Conservation (phyloP, 1,140 invertebrate species). For the Meloidogyne exigua region DNA sequence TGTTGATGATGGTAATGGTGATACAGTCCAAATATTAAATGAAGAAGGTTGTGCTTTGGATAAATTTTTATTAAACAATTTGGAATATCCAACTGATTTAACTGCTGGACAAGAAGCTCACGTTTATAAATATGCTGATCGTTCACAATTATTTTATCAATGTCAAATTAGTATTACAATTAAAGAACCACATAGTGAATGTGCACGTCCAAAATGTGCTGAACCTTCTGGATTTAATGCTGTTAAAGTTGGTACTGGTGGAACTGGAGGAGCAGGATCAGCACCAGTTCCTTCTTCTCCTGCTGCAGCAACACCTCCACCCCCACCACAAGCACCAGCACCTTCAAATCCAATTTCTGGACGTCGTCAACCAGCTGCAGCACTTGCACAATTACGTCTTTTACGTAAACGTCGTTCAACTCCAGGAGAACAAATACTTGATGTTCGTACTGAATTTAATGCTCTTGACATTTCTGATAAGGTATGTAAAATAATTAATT, state of each 20-base stretch:
- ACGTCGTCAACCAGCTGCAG: constrained; percentile 19
- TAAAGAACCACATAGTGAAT: constrained; percentile 61
- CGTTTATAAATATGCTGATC: constrained; percentile 64
- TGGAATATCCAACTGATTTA: constrained; percentile 62
- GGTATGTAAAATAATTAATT: neutral
- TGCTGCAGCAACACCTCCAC: constrained; percentile 20
- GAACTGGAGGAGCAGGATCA: constrained; percentile 29
- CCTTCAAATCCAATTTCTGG: constrained; percentile 4
- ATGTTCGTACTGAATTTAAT: constrained; percentile 58
- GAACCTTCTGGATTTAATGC: constrained; percentile 62
- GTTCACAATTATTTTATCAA: constrained; percentile 63
- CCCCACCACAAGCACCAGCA: constrained; percentile 3
- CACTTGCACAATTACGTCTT: constrained; percentile 52
- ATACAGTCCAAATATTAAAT: constrained; percentile 62
- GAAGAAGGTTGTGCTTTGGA: constrained; percentile 62
- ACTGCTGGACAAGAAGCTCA: constrained; percentile 63
- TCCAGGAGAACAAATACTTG: constrained; percentile 52
- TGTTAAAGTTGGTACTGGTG: constrained; percentile 44
- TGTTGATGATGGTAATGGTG: constrained; percentile 63
- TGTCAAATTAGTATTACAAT: constrained; percentile 64
- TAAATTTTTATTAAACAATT: constrained; percentile 62
- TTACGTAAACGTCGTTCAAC: constrained; percentile 52
- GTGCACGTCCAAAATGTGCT: constrained; percentile 58
- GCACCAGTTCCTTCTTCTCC: constrained; percentile 33
- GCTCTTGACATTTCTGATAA: constrained; percentile 54